Percentiles rank a stretch among this genome's conserved stretches.
phyloP scores from a whole-genome alignment of 2,797 vertebrate species.

The Siniperca undulata region DNA sequence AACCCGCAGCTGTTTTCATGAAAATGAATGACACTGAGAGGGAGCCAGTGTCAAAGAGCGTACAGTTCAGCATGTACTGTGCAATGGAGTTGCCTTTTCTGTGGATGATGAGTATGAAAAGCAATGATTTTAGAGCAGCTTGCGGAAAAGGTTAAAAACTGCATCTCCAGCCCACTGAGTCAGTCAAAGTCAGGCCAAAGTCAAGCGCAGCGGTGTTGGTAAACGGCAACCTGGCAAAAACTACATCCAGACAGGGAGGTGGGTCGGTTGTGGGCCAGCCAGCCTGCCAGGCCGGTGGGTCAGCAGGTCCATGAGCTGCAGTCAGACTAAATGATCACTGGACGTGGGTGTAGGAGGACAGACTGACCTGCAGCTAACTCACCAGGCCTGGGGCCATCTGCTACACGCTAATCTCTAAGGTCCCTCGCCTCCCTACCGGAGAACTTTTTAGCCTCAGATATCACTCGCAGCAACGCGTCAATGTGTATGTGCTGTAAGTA shows the following conservation, averaged over 20 bases:
- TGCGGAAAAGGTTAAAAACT: constrained; percentile 35
- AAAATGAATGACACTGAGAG: constrained; percentile 18
- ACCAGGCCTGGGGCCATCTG: constrained; percentile 53
- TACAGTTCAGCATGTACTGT: not conserved
- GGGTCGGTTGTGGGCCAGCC: constrained; percentile 35
- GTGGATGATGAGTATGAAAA: constrained; percentile 9
- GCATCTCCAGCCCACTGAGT: constrained; percentile 44
- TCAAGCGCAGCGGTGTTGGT: constrained; percentile 57
- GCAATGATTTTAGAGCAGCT: constrained; percentile 32
- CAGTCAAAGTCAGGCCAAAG: constrained; percentile 77
- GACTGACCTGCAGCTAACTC: constrained; percentile 53
- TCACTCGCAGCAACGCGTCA: constrained; percentile 24
- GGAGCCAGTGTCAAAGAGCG: constrained; percentile 1
- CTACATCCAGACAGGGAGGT: constrained; percentile 41
- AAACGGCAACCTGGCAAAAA: constrained; percentile 50
- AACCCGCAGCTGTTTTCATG: constrained; percentile 15
- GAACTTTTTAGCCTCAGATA: constrained; percentile 27
- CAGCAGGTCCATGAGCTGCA: constrained; percentile 28
- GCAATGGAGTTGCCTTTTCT: not conserved
- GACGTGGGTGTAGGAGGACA: constrained; percentile 37
- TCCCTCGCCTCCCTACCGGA: constrained; percentile 20
- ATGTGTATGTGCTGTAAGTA: constrained; percentile 37
- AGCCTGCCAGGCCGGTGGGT: constrained; percentile 35
- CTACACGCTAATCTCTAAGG: constrained; percentile 42
- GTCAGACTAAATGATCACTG: constrained; percentile 47